A percentile compares a stretch with the other conserved stretches of the same genome.
Evolutionary conservation across 2,888 invertebrate species (phyloP).

Genomic region (Aleiodes leptofemur): DNA sequence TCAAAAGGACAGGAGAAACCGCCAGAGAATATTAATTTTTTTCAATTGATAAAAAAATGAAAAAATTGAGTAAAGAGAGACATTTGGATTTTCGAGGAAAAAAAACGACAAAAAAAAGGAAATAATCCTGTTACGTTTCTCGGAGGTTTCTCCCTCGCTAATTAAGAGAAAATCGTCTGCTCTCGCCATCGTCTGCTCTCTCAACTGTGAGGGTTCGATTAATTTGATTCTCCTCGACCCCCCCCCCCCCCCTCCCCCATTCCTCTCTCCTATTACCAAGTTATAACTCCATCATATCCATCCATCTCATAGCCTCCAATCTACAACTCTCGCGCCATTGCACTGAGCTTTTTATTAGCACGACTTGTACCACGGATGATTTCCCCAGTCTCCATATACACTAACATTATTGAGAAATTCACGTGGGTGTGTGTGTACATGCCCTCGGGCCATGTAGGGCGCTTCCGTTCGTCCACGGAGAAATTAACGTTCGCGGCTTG

Average conservation of each 20-base stretch:
- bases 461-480: slow-evolving; percentile 44
- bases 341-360: slow-evolving; percentile 31
- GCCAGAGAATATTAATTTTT: slow-evolving; percentile 28
- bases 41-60: too few relatives aligned
- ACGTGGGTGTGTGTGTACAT: slow-evolving; percentile 19
- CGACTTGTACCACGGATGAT: slow-evolving; percentile 32
- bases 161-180: slow-evolving; percentile 32
- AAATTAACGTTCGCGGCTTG: slow-evolving; percentile 46
- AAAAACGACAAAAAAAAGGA: not conserved
- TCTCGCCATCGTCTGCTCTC: slow-evolving; percentile 4
- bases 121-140: slow-evolving; percentile 20
- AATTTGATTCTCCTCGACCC: slow-evolving; percentile 25
- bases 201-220: slow-evolving; percentile 16
- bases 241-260: not conserved
- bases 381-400: slow-evolving; percentile 43
- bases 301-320: slow-evolving; percentile 7
- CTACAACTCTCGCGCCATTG: slow-evolving; percentile 30
- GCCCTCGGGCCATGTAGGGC: slow-evolving; percentile 39
- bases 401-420: slow-evolving; percentile 4
- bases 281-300: slow-evolving; percentile 4
- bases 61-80: not conserved
- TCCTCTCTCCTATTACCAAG: not conserved
- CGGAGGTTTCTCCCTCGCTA: slow-evolving; percentile 18
- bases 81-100: not conserved
- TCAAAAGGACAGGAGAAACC: slow-evolving; percentile 1